A percentile compares a stretch with the other conserved stretches of the same genome.
Evolutionary conservation across 2,888 invertebrate species (phyloP).

Genomic region (Tinea semifulvella): DNA sequence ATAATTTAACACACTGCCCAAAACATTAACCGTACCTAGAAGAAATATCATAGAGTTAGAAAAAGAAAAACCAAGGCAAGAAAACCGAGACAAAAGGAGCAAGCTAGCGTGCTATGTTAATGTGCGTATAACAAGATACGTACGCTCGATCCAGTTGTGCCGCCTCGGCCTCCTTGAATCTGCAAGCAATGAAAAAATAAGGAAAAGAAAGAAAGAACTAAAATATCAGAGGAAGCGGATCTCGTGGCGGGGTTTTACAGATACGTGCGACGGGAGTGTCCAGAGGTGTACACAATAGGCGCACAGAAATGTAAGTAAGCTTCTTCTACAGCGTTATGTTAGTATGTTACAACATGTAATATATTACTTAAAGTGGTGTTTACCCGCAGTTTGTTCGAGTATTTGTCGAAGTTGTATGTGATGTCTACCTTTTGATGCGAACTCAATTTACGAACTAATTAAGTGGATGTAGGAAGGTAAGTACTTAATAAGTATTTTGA

Average conservation of each 20-base stretch:
- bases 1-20: neutral
- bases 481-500: conserved; percentile 5
- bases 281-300: conserved; percentile 1
- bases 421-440: conserved; percentile 19
- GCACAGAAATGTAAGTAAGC: conserved; percentile 13
- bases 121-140: conserved; percentile 66
- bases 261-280: conserved; percentile 21
- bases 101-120: conserved; percentile 37
- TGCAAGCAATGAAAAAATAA: conserved; percentile 73
- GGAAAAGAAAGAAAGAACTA: conserved; percentile 58
- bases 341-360: neutral
- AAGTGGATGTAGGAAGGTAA: conserved; percentile 1
- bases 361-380: neutral
- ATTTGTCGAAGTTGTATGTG: conserved; percentile 3
- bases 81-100: conserved; percentile 39
- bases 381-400: conserved; percentile 3
- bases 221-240: conserved; percentile 40
- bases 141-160: conserved; percentile 84
- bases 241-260: conserved; percentile 34
- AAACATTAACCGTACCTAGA: neutral
- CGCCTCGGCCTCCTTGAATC: conserved; percentile 87
- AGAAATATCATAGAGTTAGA: neutral
- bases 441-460: conserved; percentile 12
- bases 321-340: neutral
- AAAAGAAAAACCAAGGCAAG: conserved; percentile 27